Percentiles rank a stretch among this genome's conserved stretches.
phyloP scores from a whole-genome alignment of 2,797 vertebrate genomes.

The Cygnus olor region DNA sequence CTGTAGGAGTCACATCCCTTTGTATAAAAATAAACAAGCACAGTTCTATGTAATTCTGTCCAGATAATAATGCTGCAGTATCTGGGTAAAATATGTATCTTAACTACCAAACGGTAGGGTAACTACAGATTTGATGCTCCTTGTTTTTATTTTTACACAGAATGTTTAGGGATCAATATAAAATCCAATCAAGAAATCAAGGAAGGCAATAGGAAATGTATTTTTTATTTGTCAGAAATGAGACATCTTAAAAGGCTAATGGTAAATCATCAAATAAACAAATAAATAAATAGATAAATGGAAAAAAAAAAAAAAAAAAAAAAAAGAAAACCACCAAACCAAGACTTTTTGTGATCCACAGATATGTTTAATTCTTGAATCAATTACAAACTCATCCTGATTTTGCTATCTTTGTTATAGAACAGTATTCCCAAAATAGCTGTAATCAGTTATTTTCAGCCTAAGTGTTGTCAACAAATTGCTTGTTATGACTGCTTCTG shows the following conservation, averaged over 20 bases:
- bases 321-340: not conserved
- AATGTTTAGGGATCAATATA: not conserved
- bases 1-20: not conserved
- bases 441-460: constrained; percentile 50
- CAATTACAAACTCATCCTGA: constrained; percentile 5
- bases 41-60: not conserved
- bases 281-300: not conserved
- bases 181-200: not conserved
- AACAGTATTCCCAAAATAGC: constrained; percentile 35
- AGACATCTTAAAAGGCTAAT: not conserved
- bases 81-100: not conserved
- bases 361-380: not conserved
- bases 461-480: constrained; percentile 15
- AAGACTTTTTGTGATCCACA: not conserved
- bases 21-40: constrained; percentile 17
- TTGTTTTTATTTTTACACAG: not conserved
- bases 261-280: not conserved
- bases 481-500: constrained; percentile 9
- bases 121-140: not conserved
- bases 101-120: not conserved
- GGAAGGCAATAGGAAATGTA: not conserved
- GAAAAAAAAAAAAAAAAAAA: not conserved
- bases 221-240: not conserved
- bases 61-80: not conserved
- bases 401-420: not conserved